Base-by-base conservation (phyloP, 1,140 invertebrate species). In the Drosophila sucinea region DNA sequence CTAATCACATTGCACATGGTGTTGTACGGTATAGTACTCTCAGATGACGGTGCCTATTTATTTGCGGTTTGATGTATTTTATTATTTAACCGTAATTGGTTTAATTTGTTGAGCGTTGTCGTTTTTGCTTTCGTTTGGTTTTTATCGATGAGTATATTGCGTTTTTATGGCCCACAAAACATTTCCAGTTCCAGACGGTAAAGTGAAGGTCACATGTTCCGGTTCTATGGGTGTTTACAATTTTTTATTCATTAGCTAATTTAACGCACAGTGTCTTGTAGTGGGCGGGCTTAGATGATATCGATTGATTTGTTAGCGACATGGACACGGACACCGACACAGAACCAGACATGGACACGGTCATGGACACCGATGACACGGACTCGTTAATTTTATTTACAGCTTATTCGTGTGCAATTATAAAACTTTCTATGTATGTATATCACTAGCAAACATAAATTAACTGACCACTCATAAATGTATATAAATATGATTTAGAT, bases 21-120 rank as follows among this genome's bases (percentile, higher is more conserved):
- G 67, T 63, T 55, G 70, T 60, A 55, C 57, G 25, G 58, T 27
- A 30, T 38, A 29, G 60, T 60, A 60, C 79, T 55, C 38, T 47
- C 41, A 55, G 35, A 38, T n/a, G 64, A 32, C 25, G 61, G 54
- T 17, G 17, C 17, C 17, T 17, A 25, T 7, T 10, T 25, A 51
- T 51, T 51, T 27, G 44, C 8, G 44, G 44, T 64, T 55, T 67
- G 47, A 35, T 57, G 23, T 71, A 33, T 65, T 72, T 89, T 75
- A 89, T 86, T 86, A 87, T 87, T 86, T 74, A 83, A 64, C 67
- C 64, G 72, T 86, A 86, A 86, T 86, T 87, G 83, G 76, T 64
- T 76, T 85, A 87, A 86, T 87, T 87, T 77, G 72, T 66, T 64
- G 64, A 70, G 61, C 66, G 70, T 81, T 86, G 82, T 86, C 82